A percentile compares a stretch with the other conserved stretches of the same genome.
Evolutionary conservation across 2,888 invertebrate species (phyloP).

Genomic region (Tipula unca): DNA sequence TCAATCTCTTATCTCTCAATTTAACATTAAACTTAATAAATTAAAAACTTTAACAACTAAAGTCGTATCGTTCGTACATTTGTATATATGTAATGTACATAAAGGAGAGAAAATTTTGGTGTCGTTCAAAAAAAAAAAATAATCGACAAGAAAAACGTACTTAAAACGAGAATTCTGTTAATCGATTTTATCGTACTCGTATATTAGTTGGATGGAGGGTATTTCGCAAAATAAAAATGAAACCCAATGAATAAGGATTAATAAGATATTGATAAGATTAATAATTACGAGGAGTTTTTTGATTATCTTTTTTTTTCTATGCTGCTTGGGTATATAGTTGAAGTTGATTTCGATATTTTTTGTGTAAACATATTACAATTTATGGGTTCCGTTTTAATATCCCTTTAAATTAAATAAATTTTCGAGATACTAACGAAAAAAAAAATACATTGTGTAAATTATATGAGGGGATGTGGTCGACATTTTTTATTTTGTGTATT

Average conservation of each 20-base stretch:
- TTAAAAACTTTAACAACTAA: not conserved
- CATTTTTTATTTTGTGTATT: not conserved
- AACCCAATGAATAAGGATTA: not conserved
- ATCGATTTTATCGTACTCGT: not conserved
- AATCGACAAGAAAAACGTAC: not conserved
- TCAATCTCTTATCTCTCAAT: not conserved
- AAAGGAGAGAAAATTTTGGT: not conserved
- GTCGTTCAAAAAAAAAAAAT: not conserved
- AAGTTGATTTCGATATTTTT: not conserved
- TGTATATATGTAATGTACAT: not conserved
- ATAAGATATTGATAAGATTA: not conserved
- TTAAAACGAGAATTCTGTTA: not conserved
- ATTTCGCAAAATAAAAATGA: not conserved
- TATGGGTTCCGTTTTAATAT: not conserved
- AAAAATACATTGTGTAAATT: not conserved
- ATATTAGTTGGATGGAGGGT: not conserved
- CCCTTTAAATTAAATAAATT: not conserved
- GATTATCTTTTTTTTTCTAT: not conserved
- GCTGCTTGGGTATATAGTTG: not conserved
- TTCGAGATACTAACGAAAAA: not conserved
- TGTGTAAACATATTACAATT: not conserved
- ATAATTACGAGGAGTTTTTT: not conserved
- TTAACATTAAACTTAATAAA: not conserved
- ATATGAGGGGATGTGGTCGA: not conserved
- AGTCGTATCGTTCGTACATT: not conserved